A percentile compares a stretch with the other conserved stretches of the same genome.
Evolutionary conservation across 2,888 invertebrate genomes (phyloP).

Genomic region (Drosophila cyrtoloma): DNA sequence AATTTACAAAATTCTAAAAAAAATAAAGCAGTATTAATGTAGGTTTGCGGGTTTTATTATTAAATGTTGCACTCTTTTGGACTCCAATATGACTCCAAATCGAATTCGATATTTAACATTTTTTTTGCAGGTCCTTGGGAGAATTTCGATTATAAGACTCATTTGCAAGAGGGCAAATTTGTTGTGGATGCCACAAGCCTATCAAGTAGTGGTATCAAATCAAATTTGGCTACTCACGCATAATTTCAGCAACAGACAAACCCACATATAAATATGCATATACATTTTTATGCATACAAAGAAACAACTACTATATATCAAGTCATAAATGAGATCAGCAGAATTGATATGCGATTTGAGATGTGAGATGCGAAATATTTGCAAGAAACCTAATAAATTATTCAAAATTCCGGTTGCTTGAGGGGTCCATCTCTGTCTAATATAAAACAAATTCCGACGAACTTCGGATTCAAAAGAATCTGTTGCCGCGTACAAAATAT

Average conservation of each 20-base stretch:
- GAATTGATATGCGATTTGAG: constrained; percentile 25
- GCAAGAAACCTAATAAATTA: constrained; percentile 54
- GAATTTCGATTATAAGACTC: constrained; percentile 3
- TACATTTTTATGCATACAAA: neutral
- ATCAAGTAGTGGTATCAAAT: constrained; percentile 34
- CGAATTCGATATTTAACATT: neutral
- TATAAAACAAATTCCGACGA: neutral
- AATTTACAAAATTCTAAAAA: too few relatives aligned
- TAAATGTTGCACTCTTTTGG: neutral
- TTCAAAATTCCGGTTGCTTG: constrained; percentile 52
- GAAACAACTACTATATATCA: neutral
- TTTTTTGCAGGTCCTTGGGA: neutral
- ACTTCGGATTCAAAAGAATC: constrained; percentile 25
- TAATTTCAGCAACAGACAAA: constrained; percentile 44
- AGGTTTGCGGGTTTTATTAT: neutral
- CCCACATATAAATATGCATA: constrained; percentile 12
- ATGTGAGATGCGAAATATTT: constrained; percentile 46
- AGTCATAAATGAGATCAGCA: constrained; percentile 35
- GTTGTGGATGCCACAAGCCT: constrained; percentile 22
- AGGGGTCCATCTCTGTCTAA: constrained; percentile 4
- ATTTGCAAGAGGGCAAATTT: constrained; percentile 12
- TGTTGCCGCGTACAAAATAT: constrained; percentile 19
- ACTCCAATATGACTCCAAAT: neutral
- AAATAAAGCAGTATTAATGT: too few relatives aligned
- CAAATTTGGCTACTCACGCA: constrained; percentile 44